Conservation (phyloP, 2,888 invertebrate species). For the Xiphydria camelus region DNA sequence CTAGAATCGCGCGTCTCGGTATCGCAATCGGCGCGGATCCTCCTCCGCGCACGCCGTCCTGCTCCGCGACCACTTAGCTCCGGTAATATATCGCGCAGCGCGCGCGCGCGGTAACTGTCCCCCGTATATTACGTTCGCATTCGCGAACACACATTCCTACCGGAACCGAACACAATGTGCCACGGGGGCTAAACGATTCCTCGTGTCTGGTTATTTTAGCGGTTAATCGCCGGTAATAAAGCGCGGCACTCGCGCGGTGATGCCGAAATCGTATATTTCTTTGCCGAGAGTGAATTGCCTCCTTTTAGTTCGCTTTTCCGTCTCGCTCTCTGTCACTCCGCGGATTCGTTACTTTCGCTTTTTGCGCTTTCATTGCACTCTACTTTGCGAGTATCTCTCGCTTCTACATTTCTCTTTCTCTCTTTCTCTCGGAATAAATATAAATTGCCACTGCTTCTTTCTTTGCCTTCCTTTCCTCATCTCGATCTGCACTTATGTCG, state of each 20-base stretch:
- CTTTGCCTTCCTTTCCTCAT: no score
- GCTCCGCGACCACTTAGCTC: slow-evolving; percentile 43
- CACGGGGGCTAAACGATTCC: slow-evolving; percentile 49
- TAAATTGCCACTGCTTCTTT: no score
- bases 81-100: slow-evolving; percentile 52
- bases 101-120: slow-evolving; percentile 49
- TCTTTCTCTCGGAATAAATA: no score
- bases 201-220: slow-evolving; percentile 51
- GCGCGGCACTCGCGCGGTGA: neutral
- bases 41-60: slow-evolving; percentile 10
- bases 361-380: no score
- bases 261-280: neutral
- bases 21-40: neutral
- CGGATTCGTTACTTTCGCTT: no score
- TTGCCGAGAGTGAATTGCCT: no score
- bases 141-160: slow-evolving; percentile 31
- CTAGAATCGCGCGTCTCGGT: no score
- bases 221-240: slow-evolving; percentile 45
- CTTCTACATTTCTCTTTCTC: no score
- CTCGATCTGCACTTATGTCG: no score
- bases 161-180: slow-evolving; percentile 36
- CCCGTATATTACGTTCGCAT: slow-evolving; percentile 49
- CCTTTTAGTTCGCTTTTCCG: no score
- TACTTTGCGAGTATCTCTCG: no score
- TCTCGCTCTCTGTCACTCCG: no score